Base-by-base conservation (phyloP, 2,888 invertebrate species). In the Drosophila paramelanica region DNA sequence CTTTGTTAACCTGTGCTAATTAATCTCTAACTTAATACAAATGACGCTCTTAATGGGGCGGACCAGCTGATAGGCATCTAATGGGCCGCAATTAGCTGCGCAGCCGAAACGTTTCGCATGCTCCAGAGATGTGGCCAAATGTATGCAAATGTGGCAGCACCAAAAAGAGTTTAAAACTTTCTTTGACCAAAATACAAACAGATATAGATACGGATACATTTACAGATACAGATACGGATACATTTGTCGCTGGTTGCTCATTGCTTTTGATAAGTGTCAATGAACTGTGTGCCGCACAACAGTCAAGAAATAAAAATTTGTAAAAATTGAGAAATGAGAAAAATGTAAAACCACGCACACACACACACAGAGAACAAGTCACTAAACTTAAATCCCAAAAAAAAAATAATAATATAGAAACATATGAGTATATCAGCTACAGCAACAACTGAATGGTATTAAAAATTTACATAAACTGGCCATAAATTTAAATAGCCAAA, bases 401-500 rank as follows among this genome's bases (percentile, higher is more conserved):
- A 49, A 67, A 51, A 51, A 49, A 49, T 57, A 58, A 41, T 39
- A 67, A 67, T 65, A 78, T 51, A 57, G 60, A 64, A 64, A 60
- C 43, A 76, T 75, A 88, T 66, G 62, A 47, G 39, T n/a, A 59
- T 50, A 51, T 33, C 49, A 55, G 42, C 57, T 43, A 52, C 38
- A 46, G 23, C 45, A 51, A 56, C 57, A 50, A 59, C 67, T 58
- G 46, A 77, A 69, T 85, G 80, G 78, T 62, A 85, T 86, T 82
- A 57, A 52, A 77, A 79, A 87, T 87, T 87, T 70, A 89, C 87
- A 87, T 87, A 89, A 86, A 89, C 75, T 77, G 69, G 45, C 67
- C 81, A 87, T 89, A 86, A 87, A 87, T 87, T 86, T 81, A 88
- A 86, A 82, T 73, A 81, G 74, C 55, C 77, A 74, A 72, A 77